Conservation (phyloP, 2,888 invertebrate genomes). For the Smittia sp. region DNA sequence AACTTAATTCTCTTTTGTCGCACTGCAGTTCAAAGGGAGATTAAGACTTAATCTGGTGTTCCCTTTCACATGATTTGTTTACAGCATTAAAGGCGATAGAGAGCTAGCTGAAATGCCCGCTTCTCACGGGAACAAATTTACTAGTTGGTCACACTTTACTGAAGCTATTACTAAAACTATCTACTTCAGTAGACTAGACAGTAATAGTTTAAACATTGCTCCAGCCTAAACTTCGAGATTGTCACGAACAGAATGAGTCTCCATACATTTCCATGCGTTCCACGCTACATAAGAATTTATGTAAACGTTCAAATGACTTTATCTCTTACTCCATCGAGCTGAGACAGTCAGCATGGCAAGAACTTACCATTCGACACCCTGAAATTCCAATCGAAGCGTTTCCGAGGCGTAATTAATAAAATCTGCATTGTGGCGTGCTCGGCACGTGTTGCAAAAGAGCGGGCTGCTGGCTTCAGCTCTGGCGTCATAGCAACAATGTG, state of each 20-base stretch:
- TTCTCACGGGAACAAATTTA: not conserved
- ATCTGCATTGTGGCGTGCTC: not conserved
- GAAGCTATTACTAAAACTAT: too few relatives aligned
- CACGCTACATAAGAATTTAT: too few relatives aligned
- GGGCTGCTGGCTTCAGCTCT: not conserved
- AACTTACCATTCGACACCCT: not conserved
- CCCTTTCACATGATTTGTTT: not conserved
- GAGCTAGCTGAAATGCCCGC: not conserved
- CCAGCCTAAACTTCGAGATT: too few relatives aligned
- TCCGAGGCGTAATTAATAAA: not conserved
- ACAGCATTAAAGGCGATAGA: too few relatives aligned
- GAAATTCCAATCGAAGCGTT: slow-evolving; percentile 4
- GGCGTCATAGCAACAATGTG: slow-evolving; percentile 22
- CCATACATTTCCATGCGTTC: too few relatives aligned
- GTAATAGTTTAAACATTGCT: too few relatives aligned
- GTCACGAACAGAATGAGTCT: too few relatives aligned
- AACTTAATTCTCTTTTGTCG: not conserved
- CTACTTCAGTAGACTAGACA: too few relatives aligned
- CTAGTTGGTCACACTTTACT: too few relatives aligned
- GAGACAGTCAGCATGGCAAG: not conserved
- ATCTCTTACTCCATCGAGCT: not conserved
- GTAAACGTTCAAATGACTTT: not conserved
- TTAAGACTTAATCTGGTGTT: not conserved
- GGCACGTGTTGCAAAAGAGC: not conserved
- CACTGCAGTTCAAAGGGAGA: not conserved